Percentiles rank a stretch among this genome's conserved stretches.
These are phyloP conservation scores for Strongylocentrotus purpuratus DNA, from an alignment of 35 echinoderm and acorn worm genomes.

Conservation along the genomic window DNA sequence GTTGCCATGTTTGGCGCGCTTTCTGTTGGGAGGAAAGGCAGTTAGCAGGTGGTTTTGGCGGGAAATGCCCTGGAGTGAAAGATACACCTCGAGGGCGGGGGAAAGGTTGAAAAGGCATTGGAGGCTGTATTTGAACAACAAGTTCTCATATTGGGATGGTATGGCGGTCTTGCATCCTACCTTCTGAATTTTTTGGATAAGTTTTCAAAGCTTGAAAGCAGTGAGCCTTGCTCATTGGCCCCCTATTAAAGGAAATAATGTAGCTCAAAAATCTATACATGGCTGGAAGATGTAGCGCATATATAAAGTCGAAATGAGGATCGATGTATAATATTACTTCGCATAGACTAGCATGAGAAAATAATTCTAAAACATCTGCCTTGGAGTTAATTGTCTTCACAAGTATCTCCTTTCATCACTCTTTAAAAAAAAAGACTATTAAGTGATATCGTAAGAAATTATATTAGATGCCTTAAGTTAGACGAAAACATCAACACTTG, in stretches of 20 bases:
- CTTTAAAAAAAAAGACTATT: too few relatives aligned
- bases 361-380: too few relatives aligned
- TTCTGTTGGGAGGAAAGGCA: not conserved
- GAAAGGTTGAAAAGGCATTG: not conserved
- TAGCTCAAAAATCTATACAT: not conserved
- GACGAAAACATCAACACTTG: not conserved
- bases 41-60: constrained; percentile 37
- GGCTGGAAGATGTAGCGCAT: not conserved
- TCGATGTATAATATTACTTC: not conserved
- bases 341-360: not conserved
- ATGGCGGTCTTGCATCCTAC: not conserved
- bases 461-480: not conserved
- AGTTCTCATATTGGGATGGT: not conserved
- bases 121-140: not conserved
- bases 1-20: not conserved
- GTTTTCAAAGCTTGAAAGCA: not conserved
- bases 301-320: not conserved
- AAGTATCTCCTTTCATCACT: too few relatives aligned
- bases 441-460: too few relatives aligned
- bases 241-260: not conserved
- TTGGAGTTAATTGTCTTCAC: too few relatives aligned
- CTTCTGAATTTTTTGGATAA: not conserved
- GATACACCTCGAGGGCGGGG: not conserved
- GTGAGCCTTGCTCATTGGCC: not conserved
- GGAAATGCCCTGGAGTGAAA: constrained; percentile 4